Percentiles rank a stretch among this genome's conserved stretches.
These are phyloP conservation scores for Sinotaia quadrata DNA, from an alignment of 2,888 invertebrate genomes.

Conservation along the genomic window DNA sequence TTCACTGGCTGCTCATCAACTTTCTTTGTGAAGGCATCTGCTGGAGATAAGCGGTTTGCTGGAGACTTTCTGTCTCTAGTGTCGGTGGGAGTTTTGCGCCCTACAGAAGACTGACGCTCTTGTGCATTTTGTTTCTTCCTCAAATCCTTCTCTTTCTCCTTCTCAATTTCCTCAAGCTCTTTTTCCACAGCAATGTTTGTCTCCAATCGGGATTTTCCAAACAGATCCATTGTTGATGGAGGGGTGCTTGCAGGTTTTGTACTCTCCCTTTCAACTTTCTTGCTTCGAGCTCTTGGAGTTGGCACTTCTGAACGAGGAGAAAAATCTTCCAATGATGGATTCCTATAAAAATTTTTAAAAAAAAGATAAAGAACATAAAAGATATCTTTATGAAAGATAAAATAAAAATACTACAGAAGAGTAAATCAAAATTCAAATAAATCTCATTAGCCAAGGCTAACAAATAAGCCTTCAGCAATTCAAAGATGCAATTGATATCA, in stretches of 20 bases:
- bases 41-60: slow-evolving; percentile 40
- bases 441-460: no score
- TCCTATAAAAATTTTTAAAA: no score
- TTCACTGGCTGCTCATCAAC: slow-evolving; percentile 29
- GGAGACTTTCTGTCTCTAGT: slow-evolving; percentile 21
- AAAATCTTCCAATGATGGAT: slow-evolving; percentile 4
- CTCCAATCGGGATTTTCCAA: slow-evolving; percentile 35
- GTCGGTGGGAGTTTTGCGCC: slow-evolving; percentile 26
- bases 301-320: slow-evolving; percentile 33
- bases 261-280: slow-evolving; percentile 18
- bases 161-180: slow-evolving; percentile 30
- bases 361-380: no score
- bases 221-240: slow-evolving; percentile 36
- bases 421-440: no score
- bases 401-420: no score
- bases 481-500: no score
- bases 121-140: slow-evolving; percentile 22
- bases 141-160: slow-evolving; percentile 19
- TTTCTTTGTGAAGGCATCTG: slow-evolving; percentile 24
- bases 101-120: slow-evolving; percentile 18
- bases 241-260: slow-evolving; percentile 23
- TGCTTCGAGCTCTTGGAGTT: slow-evolving; percentile 29
- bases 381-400: no score
- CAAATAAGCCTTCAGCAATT: no score
- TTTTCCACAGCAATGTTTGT: slow-evolving; percentile 30